phyloP scores from a whole-genome alignment of 92 coral and sea anemone species.

The Porites lobata region DNA sequence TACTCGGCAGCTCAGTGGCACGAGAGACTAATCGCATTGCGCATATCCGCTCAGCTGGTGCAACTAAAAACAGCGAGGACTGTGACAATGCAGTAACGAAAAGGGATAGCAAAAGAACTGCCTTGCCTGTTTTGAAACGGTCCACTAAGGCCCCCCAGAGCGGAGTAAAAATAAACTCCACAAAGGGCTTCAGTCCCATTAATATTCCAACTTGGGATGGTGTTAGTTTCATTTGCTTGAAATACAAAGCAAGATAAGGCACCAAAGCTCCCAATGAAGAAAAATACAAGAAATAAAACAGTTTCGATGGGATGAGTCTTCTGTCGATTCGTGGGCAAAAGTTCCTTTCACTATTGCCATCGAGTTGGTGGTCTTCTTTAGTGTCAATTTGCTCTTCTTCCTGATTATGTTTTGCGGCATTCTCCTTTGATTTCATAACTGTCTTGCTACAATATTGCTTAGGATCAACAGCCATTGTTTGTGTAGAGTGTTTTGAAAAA shows the following conservation, averaged over 20 bases:
- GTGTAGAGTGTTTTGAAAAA: background rate
- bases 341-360: background rate
- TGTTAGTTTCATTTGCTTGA: slow-evolving; percentile 62
- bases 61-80: slow-evolving; percentile 63
- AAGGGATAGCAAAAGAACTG: slow-evolving; percentile 52
- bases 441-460: background rate
- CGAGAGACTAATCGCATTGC: slow-evolving; percentile 12
- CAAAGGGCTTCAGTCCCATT: slow-evolving; percentile 70
- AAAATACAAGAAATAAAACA: slow-evolving; percentile 73
- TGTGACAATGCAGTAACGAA: slow-evolving; percentile 51
- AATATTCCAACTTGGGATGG: slow-evolving; percentile 70
- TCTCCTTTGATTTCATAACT: background rate
- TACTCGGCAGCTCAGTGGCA: background rate
- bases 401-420: slow-evolving; percentile 1
- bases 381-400: background rate
- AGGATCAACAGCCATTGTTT: slow-evolving; percentile 15
- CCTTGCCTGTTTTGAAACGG: slow-evolving; percentile 51
- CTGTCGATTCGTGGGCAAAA: slow-evolving; percentile 43
- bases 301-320: slow-evolving; percentile 53
- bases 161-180: slow-evolving; percentile 61
- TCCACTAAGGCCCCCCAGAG: slow-evolving; percentile 67
- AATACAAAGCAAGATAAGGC: slow-evolving; percentile 69
- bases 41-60: slow-evolving; percentile 64
- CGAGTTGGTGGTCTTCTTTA: background rate
- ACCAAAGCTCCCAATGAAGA: slow-evolving; percentile 68